Evolutionary conservation across 2,797 vertebrate species (phyloP).

Genomic region (Dicrostonyx torquatus): DNA sequence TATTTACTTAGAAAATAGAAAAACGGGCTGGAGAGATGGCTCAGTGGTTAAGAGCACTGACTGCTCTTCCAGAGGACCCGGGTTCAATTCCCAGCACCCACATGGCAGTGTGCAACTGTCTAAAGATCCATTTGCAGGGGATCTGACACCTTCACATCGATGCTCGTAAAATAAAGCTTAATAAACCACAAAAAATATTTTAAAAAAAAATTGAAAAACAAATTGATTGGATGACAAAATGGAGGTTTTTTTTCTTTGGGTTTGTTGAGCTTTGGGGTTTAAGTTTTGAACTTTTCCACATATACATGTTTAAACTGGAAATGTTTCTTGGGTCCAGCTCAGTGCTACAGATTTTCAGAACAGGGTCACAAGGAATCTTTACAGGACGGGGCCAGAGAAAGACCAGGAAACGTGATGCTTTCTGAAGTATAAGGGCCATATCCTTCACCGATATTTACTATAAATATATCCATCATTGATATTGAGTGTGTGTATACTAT

Average conservation of each 20-base stretch:
- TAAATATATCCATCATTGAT: background rate
- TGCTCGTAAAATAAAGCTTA: too few relatives aligned
- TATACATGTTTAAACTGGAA: background rate
- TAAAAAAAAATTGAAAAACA: background rate
- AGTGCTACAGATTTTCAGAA: background rate
- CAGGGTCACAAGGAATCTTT: background rate
- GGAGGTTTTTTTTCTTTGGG: background rate
- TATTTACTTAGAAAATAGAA: background rate
- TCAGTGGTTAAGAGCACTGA: too few relatives aligned
- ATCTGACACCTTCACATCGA: too few relatives aligned
- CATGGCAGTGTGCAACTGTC: too few relatives aligned
- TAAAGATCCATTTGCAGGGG: too few relatives aligned
- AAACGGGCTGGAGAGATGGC: too few relatives aligned
- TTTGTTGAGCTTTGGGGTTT: background rate
- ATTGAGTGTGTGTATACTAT: background rate
- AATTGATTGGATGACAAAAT: background rate
- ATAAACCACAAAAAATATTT: too few relatives aligned
- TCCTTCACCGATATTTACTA: background rate
- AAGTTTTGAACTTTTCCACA: constrained; percentile 2
- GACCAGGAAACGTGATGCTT: constrained; percentile 22
- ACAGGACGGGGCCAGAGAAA: background rate
- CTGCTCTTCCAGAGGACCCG: too few relatives aligned
- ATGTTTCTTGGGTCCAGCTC: background rate
- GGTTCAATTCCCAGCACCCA: too few relatives aligned
- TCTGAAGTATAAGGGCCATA: background rate